phyloP scores from a whole-genome alignment of 2,113 vertebrate genomes.

The Platichthys flesus region DNA sequence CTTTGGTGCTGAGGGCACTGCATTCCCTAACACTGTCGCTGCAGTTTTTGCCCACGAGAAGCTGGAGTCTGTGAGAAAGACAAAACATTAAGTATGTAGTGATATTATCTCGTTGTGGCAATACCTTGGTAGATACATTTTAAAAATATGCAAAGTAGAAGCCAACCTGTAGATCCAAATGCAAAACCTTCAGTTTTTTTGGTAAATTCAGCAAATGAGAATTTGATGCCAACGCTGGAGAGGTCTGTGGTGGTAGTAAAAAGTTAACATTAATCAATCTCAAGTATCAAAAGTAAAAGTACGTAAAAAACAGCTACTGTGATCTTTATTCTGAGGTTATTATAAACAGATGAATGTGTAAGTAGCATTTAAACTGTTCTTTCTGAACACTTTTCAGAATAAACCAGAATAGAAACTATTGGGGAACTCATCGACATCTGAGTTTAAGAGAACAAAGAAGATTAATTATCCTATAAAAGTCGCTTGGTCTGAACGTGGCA shows the following conservation, averaged over 20 bases:
- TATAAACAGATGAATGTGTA: no score
- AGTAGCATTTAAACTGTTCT: no score
- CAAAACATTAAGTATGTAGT: not conserved
- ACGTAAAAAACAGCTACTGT: no score
- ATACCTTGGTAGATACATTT: not conserved
- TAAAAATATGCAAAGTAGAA: not conserved
- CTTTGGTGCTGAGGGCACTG: slow-evolving; percentile 64
- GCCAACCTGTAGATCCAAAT: slow-evolving; percentile 90
- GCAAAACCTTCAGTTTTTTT: slow-evolving; percentile 87
- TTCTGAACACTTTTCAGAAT: no score
- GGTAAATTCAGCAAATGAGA: slow-evolving; percentile 94
- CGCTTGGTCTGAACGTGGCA: no score
- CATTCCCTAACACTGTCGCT: slow-evolving; percentile 86
- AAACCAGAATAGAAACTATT: no score
- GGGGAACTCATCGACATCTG: no score
- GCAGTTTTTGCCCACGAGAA: slow-evolving; percentile 95
- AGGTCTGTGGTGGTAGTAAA: slow-evolving; percentile 45
- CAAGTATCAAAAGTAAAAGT: not conserved
- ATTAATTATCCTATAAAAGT: not conserved
- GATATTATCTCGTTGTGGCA: not conserved
- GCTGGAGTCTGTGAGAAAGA: slow-evolving; percentile 83
- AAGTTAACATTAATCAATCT: not conserved
- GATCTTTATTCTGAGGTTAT: no score
- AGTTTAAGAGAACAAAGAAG: no score
- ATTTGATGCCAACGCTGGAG: slow-evolving; percentile 81